Percentiles rank a stretch among this genome's conserved stretches.
phyloP scores from a whole-genome alignment of 1,140 invertebrate species.

The Brachionus rubens region DNA sequence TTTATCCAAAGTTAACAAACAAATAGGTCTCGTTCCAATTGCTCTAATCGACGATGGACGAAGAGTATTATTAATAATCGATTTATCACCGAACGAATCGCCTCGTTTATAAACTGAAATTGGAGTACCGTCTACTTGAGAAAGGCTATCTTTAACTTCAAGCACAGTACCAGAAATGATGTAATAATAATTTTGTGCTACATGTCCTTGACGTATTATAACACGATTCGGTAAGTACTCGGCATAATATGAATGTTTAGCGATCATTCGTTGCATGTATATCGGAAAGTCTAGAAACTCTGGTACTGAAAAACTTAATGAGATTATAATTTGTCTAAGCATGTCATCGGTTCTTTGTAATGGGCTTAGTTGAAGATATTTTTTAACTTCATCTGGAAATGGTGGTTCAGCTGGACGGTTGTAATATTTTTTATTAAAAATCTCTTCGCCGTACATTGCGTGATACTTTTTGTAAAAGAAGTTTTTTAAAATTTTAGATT shows the following conservation, averaged over 20 bases:
- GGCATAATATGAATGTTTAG: constrained; percentile 20
- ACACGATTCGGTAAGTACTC: constrained; percentile 5
- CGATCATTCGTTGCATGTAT: constrained; percentile 30
- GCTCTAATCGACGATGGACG: background rate
- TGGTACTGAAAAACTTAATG: constrained; percentile 10
- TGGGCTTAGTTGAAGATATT: background rate
- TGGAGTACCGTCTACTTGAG: background rate
- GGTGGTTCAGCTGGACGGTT: background rate
- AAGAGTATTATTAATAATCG: constrained; percentile 10
- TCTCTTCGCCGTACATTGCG: no score
- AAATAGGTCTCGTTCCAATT: background rate
- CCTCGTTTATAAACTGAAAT: background rate
- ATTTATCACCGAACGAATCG: constrained; percentile 19
- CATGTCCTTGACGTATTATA: constrained; percentile 30
- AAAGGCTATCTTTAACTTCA: background rate
- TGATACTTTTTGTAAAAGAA: no score
- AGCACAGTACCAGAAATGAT: constrained; percentile 9
- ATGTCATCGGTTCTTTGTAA: background rate
- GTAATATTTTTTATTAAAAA: constrained; percentile 1
- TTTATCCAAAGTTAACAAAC: background rate
- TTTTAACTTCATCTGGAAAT: constrained; percentile 14
- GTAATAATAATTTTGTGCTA: constrained; percentile 13
- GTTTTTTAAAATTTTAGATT: no score
- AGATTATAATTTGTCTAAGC: constrained; percentile 7
- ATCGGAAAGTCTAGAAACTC: constrained; percentile 32